These are phyloP conservation scores for Gasterosteus nipponicus DNA, from an alignment of 2,113 vertebrate genomes.

Conservation along the genomic window DNA sequence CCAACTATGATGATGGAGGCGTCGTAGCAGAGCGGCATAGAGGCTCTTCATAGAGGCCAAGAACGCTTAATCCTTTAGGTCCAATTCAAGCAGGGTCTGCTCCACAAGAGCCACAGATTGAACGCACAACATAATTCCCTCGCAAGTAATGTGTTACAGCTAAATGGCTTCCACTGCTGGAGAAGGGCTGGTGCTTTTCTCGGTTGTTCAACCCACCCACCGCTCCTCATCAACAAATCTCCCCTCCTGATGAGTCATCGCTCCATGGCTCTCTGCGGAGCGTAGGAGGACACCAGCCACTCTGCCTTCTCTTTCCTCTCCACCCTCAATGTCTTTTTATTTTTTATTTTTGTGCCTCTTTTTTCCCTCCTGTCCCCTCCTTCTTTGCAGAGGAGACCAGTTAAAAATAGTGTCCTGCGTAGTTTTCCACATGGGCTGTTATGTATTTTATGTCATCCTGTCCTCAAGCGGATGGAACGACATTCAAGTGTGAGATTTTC, in stretches of 20 bases:
- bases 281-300: conserved; percentile 52
- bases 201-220: conserved; percentile 23
- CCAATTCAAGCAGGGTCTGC: no score
- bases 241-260: conserved; percentile 49
- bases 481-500: not conserved
- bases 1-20: not conserved
- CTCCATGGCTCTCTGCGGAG: conserved; percentile 10
- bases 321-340: conserved; percentile 6
- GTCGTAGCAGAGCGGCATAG: no score
- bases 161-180: not conserved
- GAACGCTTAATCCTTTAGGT: no score
- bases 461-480: not conserved
- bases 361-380: not conserved
- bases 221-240: conserved; percentile 32
- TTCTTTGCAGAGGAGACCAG: conserved; percentile 17
- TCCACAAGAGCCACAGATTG: no score
- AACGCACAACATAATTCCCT: no score
- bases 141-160: not conserved
- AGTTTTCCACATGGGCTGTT: not conserved
- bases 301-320: conserved; percentile 1
- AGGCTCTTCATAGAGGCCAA: no score
- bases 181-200: not conserved
- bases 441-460: not conserved
- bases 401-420: conserved; percentile 11
- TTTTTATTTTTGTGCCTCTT: not conserved